These are phyloP conservation scores for Pollenia griseotomentosa DNA, from an alignment of 2,888 invertebrate genomes.

Conservation along the genomic window DNA sequence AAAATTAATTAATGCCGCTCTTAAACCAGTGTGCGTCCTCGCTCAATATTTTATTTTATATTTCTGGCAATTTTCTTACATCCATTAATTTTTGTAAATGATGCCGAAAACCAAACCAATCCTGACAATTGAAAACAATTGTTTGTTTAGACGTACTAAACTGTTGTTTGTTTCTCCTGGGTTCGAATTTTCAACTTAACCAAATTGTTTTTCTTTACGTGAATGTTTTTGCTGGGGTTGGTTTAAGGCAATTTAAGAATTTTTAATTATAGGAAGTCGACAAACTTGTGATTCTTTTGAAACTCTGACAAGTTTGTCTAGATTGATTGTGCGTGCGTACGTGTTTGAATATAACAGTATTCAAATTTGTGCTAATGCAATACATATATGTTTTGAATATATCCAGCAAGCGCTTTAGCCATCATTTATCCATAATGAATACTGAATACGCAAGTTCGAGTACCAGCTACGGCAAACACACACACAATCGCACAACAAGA, in stretches of 20 bases:
- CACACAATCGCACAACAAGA: not conserved
- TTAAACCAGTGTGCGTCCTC: too few relatives aligned
- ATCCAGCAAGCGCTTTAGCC: slow-evolving; percentile 43
- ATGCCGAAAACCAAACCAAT: too few relatives aligned
- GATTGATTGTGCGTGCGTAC: not conserved
- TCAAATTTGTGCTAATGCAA: not conserved
- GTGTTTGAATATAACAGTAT: not conserved
- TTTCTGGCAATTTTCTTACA: too few relatives aligned
- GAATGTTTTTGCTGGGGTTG: too few relatives aligned
- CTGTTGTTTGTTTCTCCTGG: too few relatives aligned
- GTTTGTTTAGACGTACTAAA: too few relatives aligned
- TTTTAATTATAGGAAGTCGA: not conserved
- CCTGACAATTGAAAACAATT: too few relatives aligned
- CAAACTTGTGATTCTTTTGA: slow-evolving; percentile 1
- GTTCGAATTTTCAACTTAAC: too few relatives aligned
- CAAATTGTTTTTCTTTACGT: too few relatives aligned
- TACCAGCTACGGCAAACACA: slow-evolving; percentile 30
- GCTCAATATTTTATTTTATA: too few relatives aligned
- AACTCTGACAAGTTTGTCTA: slow-evolving; percentile 12
- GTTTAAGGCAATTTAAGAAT: not conserved
- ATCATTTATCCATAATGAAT: slow-evolving; percentile 53
- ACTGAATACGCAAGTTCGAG: slow-evolving; percentile 49
- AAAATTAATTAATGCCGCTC: too few relatives aligned
- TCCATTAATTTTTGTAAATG: too few relatives aligned
- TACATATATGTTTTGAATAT: slow-evolving; percentile 8